Conservation (phyloP, 2,113 vertebrate species). For the Pteronura brasiliensis region DNA sequence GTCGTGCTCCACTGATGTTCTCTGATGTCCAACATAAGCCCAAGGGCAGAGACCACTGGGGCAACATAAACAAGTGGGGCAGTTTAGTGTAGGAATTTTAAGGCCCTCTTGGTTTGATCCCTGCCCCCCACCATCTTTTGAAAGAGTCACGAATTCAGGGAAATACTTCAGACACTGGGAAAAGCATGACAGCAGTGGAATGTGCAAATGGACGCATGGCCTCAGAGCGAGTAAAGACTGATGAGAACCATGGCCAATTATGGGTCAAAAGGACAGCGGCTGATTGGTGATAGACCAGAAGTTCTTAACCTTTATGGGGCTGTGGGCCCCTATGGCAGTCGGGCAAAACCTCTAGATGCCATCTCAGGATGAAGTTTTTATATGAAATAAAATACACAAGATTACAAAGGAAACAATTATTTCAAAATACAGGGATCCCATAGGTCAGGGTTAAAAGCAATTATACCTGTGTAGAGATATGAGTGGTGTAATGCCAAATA, state of each 20-base stretch:
- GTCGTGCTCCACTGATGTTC: background rate
- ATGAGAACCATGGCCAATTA: background rate
- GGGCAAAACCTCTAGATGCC: background rate
- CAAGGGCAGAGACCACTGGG: background rate
- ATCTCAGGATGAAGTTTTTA: background rate
- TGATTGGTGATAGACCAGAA: background rate
- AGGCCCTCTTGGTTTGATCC: background rate
- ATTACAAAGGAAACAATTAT: background rate
- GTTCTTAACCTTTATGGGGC: background rate
- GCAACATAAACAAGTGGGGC: background rate
- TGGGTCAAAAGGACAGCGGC: background rate
- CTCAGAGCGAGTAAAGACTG: background rate
- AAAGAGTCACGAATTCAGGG: background rate
- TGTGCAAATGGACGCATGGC: background rate
- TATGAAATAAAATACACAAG: background rate
- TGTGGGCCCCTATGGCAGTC: background rate
- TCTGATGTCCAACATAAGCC: background rate
- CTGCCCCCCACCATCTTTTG: background rate
- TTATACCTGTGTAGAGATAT: background rate
- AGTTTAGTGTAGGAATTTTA: background rate
- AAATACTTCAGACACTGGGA: background rate
- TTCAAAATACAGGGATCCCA: background rate
- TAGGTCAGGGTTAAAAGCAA: background rate
- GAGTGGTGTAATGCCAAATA: background rate
- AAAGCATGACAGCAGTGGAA: background rate